phyloP scores from a whole-genome alignment of 2,113 vertebrate species.

The Pteruthius melanotis region DNA sequence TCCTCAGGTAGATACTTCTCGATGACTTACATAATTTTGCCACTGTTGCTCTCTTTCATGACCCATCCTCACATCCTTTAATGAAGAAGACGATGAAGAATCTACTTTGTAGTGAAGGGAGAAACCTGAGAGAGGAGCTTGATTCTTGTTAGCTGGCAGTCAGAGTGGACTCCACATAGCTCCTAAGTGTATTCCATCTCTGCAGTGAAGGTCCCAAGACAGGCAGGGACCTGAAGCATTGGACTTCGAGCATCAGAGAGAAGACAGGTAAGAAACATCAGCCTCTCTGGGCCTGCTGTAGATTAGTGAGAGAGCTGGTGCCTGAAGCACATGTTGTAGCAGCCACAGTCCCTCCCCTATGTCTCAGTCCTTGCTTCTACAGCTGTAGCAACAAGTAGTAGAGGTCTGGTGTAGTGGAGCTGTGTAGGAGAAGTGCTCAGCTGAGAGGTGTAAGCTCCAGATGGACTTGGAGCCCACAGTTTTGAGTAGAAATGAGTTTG shows the following conservation, averaged over 20 bases:
- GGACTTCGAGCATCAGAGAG: neutral
- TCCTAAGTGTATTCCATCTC: neutral
- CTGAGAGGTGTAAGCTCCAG: neutral
- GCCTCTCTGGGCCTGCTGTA: neutral
- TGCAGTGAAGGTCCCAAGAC: neutral
- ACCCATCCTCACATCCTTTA: neutral
- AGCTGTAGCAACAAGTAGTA: neutral
- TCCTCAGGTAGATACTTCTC: neutral
- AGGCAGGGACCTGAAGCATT: neutral
- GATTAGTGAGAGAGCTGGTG: neutral
- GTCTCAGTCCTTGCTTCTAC: neutral
- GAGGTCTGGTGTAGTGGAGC: neutral
- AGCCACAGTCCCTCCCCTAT: neutral
- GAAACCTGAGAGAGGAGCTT: neutral
- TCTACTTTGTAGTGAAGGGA: neutral
- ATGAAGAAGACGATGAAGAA: neutral
- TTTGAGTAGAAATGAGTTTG: neutral
- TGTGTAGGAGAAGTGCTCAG: neutral
- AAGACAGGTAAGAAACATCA: neutral
- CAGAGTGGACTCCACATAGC: too few relatives aligned
- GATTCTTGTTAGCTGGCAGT: neutral
- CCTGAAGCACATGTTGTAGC: neutral
- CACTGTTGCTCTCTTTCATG: neutral
- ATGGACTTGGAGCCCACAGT: neutral
- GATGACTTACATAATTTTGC: neutral